Percentiles rank a stretch among this genome's conserved stretches.
Conservation (phyloP, 2,113 vertebrate species). For the Myanophis thanlyinensis region DNA sequence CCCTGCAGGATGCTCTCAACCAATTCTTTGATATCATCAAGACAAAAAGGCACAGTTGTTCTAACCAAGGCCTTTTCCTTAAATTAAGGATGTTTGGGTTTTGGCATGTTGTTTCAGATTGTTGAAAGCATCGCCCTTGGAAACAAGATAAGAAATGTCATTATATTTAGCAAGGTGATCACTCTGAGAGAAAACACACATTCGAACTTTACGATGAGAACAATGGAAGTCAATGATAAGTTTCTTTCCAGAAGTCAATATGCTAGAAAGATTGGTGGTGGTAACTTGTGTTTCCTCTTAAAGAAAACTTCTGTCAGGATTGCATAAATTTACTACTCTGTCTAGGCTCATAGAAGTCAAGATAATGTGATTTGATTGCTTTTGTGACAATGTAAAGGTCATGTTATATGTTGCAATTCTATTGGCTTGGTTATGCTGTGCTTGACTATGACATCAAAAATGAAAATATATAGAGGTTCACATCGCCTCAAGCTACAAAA, state of each 20-base stretch:
- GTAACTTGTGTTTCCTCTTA: not conserved
- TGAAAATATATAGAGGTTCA: not conserved
- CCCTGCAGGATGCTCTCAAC: not conserved
- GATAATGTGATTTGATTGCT: not conserved
- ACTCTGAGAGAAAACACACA: not conserved
- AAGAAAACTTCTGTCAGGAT: not conserved
- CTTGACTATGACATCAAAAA: not conserved
- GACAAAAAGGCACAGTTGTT: not conserved
- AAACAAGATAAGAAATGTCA: conserved; percentile 3
- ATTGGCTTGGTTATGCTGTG: not conserved
- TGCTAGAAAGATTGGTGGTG: not conserved
- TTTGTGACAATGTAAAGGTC: not conserved
- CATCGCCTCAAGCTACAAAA: not conserved
- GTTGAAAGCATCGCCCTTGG: not conserved
- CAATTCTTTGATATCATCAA: not conserved
- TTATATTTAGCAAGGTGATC: not conserved
- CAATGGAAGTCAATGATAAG: not conserved
- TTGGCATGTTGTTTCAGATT: not conserved
- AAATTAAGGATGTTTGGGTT: conserved; percentile 4
- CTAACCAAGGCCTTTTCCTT: not conserved
- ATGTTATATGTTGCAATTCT: not conserved
- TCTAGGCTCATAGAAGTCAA: not conserved
- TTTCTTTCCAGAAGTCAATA: not conserved
- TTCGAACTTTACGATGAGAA: not conserved
- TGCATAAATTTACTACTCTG: not conserved